phyloP scores from a whole-genome alignment of 2,888 invertebrate genomes.

The Incurvaria masculella region DNA sequence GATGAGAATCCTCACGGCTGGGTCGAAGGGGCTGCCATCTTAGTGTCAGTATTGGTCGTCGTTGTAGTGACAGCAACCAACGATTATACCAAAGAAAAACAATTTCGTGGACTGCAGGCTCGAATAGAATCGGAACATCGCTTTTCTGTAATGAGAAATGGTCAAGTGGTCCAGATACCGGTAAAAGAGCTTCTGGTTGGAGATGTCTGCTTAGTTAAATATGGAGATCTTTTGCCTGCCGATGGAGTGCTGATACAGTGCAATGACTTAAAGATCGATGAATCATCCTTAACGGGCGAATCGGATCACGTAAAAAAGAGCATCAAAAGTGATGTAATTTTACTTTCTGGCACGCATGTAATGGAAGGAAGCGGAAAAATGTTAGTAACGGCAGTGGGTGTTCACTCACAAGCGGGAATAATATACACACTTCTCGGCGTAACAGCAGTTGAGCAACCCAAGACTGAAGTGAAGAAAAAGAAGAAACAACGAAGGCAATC shows the following conservation, averaged over 20 bases:
- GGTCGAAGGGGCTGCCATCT: conserved; percentile 65
- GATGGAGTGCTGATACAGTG: conserved; percentile 64
- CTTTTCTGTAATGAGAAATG: conserved; percentile 56
- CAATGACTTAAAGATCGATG: conserved; percentile 65
- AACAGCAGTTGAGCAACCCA: conserved; percentile 25
- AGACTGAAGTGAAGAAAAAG: conserved; percentile 23
- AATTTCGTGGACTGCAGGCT: conserved; percentile 60
- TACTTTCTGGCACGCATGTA: conserved; percentile 57
- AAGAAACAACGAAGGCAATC: conserved; percentile 25
- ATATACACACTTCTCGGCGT: conserved; percentile 63
- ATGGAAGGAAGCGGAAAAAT: conserved; percentile 68
- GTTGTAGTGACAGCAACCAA: conserved; percentile 65
- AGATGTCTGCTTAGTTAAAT: conserved; percentile 58
- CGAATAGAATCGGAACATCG: conserved; percentile 63
- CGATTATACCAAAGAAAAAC: conserved; percentile 65
- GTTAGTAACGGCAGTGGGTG: conserved; percentile 62
- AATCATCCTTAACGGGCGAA: conserved; percentile 65
- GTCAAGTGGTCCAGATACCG: conserved; percentile 43
- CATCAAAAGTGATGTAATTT: conserved; percentile 53
- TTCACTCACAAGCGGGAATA: conserved; percentile 66
- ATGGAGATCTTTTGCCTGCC: conserved; percentile 63
- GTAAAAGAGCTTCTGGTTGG: conserved; percentile 36
- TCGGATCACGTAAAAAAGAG: conserved; percentile 67
- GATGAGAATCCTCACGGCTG: conserved; percentile 56
- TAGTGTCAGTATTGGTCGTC: conserved; percentile 61